phyloP scores from a whole-genome alignment of 2,888 invertebrate genomes.

The Agrochola lychnidis region DNA sequence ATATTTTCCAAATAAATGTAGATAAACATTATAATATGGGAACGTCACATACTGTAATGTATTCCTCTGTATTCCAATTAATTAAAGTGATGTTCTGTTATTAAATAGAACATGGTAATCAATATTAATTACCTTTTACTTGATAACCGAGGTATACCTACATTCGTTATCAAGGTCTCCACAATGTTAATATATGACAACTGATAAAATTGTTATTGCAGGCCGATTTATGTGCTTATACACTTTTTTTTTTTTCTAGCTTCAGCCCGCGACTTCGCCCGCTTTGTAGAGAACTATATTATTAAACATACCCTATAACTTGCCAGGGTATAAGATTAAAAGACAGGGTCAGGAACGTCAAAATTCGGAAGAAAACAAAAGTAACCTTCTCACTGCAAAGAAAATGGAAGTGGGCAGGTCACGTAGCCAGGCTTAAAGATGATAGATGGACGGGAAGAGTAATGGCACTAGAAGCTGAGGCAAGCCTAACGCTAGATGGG shows the following conservation, averaged over 20 bases:
- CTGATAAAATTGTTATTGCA: slow-evolving; percentile 19
- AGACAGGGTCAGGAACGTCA: too few species aligned
- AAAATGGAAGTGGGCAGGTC: too few species aligned
- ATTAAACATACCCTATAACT: too few species aligned
- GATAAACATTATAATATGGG: too few species aligned
- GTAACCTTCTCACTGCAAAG: too few species aligned
- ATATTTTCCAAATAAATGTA: background rate
- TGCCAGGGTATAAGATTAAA: too few species aligned
- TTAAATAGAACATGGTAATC: slow-evolving; percentile 30
- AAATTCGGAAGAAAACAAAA: too few species aligned
- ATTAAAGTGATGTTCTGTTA: slow-evolving; percentile 33
- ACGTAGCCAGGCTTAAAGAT: too few species aligned
- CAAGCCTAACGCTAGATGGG: too few species aligned
- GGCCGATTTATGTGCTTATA: too few species aligned
- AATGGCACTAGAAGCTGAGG: too few species aligned
- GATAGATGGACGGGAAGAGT: too few species aligned
- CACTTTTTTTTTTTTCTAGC: background rate
- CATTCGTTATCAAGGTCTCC: slow-evolving; percentile 20
- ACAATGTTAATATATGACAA: background rate
- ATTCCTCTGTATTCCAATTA: slow-evolving; percentile 19
- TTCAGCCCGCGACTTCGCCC: background rate
- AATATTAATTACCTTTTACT: slow-evolving; percentile 33
- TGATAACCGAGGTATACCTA: slow-evolving; percentile 3
- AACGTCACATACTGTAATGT: background rate
- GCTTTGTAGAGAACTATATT: background rate